Percentiles rank a stretch among this genome's conserved stretches.
These are phyloP conservation scores for Pherbina coryleti DNA, from an alignment of 2,888 invertebrate species.

Conservation along the genomic window DNA sequence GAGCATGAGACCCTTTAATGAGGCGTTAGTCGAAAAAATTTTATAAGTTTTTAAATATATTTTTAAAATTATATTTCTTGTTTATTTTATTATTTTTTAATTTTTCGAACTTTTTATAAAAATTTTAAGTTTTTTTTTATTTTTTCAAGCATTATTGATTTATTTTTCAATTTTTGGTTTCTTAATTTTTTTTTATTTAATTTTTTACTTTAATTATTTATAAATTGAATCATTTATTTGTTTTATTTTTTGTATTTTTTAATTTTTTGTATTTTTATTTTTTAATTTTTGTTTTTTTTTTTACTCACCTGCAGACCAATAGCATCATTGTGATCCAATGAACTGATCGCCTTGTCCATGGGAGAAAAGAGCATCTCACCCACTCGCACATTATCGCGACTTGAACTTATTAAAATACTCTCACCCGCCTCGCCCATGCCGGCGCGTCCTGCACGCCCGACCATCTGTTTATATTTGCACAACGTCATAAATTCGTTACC, in stretches of 20 bases:
- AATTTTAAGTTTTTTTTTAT: too few relatives aligned
- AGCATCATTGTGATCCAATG: slow-evolving; percentile 71
- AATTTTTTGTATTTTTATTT: too few relatives aligned
- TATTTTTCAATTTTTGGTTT: too few relatives aligned
- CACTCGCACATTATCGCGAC: slow-evolving; percentile 73
- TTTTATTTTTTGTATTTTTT: too few relatives aligned
- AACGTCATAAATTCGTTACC: slow-evolving; percentile 81
- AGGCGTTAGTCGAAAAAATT: background rate
- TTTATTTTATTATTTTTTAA: too few relatives aligned
- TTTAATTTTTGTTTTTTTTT: too few relatives aligned
- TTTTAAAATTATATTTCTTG: too few relatives aligned
- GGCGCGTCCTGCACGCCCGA: slow-evolving; percentile 92
- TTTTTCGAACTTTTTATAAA: too few relatives aligned
- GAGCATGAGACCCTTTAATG: slow-evolving; percentile 73
- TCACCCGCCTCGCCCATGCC: slow-evolving; percentile 86
- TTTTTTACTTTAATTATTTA: too few relatives aligned
- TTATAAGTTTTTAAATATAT: background rate
- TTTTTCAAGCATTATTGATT: too few relatives aligned
- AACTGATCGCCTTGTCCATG: slow-evolving; percentile 78
- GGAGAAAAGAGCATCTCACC: slow-evolving; percentile 74
- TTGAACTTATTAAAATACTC: slow-evolving; percentile 85
- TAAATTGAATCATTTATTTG: too few relatives aligned
- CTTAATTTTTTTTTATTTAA: too few relatives aligned
- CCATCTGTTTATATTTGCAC: slow-evolving; percentile 94
- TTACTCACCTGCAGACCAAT: slow-evolving; percentile 70